phyloP scores from a whole-genome alignment of 2,888 invertebrate species.

The Prenolepis imparis region DNA sequence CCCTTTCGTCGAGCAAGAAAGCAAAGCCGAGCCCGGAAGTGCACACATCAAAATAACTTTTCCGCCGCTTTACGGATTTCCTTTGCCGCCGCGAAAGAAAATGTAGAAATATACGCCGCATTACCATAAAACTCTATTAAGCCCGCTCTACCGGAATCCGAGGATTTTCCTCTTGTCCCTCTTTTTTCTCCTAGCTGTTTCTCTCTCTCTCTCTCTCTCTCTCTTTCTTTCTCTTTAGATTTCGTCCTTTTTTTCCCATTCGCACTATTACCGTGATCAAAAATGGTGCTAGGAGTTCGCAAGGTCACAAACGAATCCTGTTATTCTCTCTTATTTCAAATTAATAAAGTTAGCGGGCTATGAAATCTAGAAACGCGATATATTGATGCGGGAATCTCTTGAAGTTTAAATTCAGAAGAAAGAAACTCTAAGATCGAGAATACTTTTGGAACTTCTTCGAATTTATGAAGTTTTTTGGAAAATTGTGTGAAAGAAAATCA shows the following conservation, averaged over 20 bases:
- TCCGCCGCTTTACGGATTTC: slow-evolving; percentile 56
- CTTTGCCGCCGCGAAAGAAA: slow-evolving; percentile 54
- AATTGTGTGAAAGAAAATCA: neutral
- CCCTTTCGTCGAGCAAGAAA: slow-evolving; percentile 33
- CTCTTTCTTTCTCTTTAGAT: slow-evolving; percentile 10
- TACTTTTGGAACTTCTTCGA: neutral
- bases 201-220: neutral
- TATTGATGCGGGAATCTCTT: neutral
- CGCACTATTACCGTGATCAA: slow-evolving; percentile 6
- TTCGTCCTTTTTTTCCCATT: slow-evolving; percentile 24
- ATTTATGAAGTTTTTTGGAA: neutral
- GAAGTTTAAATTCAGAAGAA: neutral
- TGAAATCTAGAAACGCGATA: neutral
- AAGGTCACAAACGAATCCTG: neutral
- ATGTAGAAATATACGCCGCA: slow-evolving; percentile 57
- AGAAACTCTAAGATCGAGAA: neutral
- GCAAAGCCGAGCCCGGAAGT: slow-evolving; percentile 54
- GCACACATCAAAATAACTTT: slow-evolving; percentile 58
- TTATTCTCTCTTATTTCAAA: neutral
- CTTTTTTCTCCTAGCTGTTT: neutral
- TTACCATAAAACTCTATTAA: slow-evolving; percentile 57
- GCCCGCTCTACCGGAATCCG: slow-evolving; percentile 51
- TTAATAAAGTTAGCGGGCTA: neutral
- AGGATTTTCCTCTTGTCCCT: slow-evolving; percentile 41
- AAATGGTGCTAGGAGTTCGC: slow-evolving; percentile 19